These are phyloP conservation scores for Alethe diademata DNA, from an alignment of 2,113 vertebrate genomes.

Conservation along the genomic window DNA sequence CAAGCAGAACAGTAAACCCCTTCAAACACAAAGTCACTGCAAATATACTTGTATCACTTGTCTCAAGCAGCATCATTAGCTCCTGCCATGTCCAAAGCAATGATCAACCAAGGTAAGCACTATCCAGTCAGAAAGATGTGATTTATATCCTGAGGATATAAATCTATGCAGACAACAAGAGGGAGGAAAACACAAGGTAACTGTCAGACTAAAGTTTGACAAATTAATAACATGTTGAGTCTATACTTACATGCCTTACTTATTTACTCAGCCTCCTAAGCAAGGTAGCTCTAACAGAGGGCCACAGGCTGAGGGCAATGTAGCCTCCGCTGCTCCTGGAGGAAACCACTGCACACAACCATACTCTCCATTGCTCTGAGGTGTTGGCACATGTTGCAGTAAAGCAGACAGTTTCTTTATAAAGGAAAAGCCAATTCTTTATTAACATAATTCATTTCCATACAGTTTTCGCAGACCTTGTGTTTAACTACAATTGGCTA, in stretches of 20 bases:
- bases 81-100: background rate
- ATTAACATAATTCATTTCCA: too few relatives aligned
- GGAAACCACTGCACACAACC: fast-evolving
- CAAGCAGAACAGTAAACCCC: background rate
- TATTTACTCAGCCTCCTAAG: background rate
- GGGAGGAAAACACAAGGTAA: background rate
- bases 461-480: too few relatives aligned
- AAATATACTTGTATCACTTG: fast-evolving
- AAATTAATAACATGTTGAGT: background rate
- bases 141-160: background rate
- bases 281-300: background rate
- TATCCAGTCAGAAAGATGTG: background rate
- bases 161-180: background rate
- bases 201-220: background rate
- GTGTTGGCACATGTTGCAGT: background rate
- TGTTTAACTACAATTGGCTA: too few relatives aligned
- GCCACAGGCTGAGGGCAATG: background rate
- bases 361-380: fast-evolving
- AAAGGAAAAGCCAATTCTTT: too few relatives aligned
- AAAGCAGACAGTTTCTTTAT: too few relatives aligned
- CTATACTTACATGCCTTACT: background rate
- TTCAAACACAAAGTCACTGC: background rate
- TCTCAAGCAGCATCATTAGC: background rate
- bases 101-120: background rate
- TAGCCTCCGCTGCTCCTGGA: background rate